phyloP scores from a whole-genome alignment of 1,140 invertebrate genomes.

The Macrocentrus cingulum region DNA sequence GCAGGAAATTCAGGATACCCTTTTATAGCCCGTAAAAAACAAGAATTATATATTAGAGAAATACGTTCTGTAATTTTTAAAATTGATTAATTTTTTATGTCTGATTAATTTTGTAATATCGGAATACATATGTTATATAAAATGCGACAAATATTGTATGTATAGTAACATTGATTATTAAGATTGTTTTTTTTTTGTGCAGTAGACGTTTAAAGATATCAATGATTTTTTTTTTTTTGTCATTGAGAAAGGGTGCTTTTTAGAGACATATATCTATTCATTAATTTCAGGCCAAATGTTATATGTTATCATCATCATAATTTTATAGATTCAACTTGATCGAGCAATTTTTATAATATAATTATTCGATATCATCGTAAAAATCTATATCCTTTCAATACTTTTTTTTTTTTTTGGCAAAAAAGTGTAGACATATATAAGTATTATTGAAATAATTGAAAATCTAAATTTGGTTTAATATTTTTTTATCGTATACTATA shows the following conservation, averaged over 20 bases:
- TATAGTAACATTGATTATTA: constrained; percentile 57
- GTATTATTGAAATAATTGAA: constrained; percentile 19
- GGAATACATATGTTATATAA: constrained; percentile 56
- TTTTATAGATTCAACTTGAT: constrained; percentile 4
- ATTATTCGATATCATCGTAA: constrained; percentile 6
- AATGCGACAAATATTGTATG: constrained; percentile 55
- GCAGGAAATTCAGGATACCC: no score
- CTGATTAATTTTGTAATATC: constrained; percentile 50
- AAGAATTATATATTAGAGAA: not conserved
- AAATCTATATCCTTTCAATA: constrained; percentile 17
- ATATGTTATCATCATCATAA: constrained; percentile 11
- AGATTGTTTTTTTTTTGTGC: constrained; percentile 54
- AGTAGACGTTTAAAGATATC: constrained; percentile 57
- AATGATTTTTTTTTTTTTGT: constrained; percentile 46
- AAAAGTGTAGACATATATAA: constrained; percentile 13
- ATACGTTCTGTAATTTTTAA: not conserved
- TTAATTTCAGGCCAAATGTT: constrained; percentile 17
- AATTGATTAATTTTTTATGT: no score
- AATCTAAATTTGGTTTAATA: constrained; percentile 19
- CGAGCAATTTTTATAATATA: not conserved
- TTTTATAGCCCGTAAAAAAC: no score
- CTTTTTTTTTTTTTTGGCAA: constrained; percentile 7
- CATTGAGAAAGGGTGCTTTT: constrained; percentile 50
- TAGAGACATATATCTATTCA: constrained; percentile 45
- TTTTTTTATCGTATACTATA: not conserved